Conservation (phyloP, 2,113 vertebrate genomes). For the Centropus bengalensis region DNA sequence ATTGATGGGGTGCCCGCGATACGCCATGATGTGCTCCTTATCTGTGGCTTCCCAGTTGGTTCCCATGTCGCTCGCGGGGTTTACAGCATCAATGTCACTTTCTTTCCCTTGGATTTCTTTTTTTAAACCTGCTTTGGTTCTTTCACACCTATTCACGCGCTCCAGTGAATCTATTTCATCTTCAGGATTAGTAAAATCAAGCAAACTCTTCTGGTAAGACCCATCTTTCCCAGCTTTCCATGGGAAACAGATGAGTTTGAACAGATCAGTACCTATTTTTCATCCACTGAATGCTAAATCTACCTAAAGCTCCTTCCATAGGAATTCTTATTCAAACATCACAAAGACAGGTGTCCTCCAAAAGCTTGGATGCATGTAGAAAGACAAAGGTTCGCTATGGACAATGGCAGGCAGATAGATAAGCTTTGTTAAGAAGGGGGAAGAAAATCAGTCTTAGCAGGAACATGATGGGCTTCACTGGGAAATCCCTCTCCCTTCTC, state of each 20-base stretch:
- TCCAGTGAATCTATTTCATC: fast-evolving
- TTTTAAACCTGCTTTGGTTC: background rate
- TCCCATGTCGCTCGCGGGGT: background rate
- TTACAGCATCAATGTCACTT: background rate
- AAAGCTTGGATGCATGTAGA: fast-evolving
- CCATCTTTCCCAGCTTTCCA: fast-evolving
- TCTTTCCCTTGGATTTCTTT: background rate
- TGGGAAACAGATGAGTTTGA: background rate
- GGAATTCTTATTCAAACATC: fast-evolving
- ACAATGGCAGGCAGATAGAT: background rate
- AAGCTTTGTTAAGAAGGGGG: background rate
- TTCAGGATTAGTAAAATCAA: background rate
- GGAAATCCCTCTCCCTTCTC: background rate
- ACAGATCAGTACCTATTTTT: background rate
- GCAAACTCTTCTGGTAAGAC: fast-evolving
- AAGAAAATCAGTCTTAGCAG: background rate
- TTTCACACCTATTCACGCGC: background rate
- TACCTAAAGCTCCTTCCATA: background rate
- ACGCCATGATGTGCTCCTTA: background rate
- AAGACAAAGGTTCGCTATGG: background rate
- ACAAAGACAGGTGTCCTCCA: fast-evolving
- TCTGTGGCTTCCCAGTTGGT: background rate
- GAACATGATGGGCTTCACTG: fast-evolving
- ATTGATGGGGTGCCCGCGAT: slow-evolving; percentile 51
- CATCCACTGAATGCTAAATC: background rate